Percentiles rank a stretch among this genome's conserved stretches.
phyloP scores from a whole-genome alignment of 2,113 vertebrate species.

The Collichthys lucidus region DNA sequence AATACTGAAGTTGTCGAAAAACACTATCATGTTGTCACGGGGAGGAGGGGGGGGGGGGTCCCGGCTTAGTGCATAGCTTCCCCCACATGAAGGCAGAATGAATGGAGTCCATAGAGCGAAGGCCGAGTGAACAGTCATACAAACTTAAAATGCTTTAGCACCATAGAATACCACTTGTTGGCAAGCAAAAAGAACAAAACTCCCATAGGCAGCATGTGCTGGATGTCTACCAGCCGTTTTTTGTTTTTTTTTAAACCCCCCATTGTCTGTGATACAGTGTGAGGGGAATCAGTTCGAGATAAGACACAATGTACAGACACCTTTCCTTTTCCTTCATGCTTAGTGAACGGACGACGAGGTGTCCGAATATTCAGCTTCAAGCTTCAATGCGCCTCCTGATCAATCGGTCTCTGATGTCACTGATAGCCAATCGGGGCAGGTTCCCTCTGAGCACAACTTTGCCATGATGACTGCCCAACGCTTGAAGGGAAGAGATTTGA shows the following conservation, averaged over 20 bases:
- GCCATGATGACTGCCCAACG: not conserved
- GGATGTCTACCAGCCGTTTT: conserved; percentile 30
- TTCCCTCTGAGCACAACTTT: conserved; percentile 13
- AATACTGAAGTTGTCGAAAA: conserved; percentile 36
- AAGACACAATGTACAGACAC: conserved; percentile 22
- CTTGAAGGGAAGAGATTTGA: not conserved
- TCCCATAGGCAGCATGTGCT: conserved; percentile 25
- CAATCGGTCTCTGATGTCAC: conserved; percentile 20
- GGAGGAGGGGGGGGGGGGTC: not conserved
- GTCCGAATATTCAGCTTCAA: conserved; percentile 13
- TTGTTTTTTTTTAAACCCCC: conserved; percentile 3
- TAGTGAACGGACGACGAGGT: conserved; percentile 20
- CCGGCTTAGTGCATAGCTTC: conserved; percentile 3
- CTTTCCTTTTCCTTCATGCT: conserved; percentile 27
- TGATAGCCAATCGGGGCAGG: conserved; percentile 2
- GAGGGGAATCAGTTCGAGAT: conserved; percentile 15
- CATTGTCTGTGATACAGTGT: conserved; percentile 5
- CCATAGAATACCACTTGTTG: conserved; percentile 65
- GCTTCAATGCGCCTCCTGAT: not conserved
- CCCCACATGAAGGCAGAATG: conserved; percentile 45
- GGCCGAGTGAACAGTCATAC: conserved; percentile 15
- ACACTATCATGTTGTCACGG: not conserved
- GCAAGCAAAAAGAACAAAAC: conserved; percentile 64
- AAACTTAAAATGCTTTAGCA: conserved; percentile 67
- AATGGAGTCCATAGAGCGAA: conserved; percentile 36